phyloP scores from a whole-genome alignment of 2,113 vertebrate species.

The Struthidea cinerea region DNA sequence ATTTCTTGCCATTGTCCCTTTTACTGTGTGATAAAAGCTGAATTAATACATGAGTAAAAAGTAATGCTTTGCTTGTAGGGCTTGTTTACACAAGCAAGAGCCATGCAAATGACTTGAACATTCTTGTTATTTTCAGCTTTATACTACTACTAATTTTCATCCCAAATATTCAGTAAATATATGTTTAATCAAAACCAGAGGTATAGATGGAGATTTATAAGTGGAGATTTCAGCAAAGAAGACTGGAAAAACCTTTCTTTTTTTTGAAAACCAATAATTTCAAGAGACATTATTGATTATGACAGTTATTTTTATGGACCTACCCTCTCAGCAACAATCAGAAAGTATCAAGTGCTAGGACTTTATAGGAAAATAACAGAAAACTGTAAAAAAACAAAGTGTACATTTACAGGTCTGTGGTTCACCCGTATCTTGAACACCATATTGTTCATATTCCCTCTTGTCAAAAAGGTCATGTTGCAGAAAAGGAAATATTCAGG shows the following conservation, averaged over 20 bases:
- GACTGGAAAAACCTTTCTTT: not conserved
- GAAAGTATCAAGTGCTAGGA: not conserved
- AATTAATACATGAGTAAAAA: not conserved
- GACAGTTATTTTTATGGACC: not conserved
- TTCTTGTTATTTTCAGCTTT: not conserved
- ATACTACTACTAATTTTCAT: not conserved
- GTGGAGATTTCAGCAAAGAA: not conserved
- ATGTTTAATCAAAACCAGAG: not conserved
- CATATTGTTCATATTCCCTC: fast-evolving
- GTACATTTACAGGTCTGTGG: not conserved
- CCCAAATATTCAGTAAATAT: not conserved
- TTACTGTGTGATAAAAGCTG: not conserved
- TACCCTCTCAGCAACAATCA: not conserved
- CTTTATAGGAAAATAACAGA: not conserved
- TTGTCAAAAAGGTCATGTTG: not conserved
- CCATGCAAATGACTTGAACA: not conserved
- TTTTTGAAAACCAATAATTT: not conserved
- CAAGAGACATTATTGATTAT: not conserved
- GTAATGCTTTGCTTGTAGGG: not conserved
- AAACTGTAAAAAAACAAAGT: not conserved
- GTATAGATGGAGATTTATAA: not conserved
- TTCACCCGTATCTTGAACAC: not conserved
- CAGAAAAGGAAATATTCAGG: not conserved
- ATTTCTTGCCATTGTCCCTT: not conserved
- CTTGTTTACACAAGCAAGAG: not conserved